Evolutionary conservation across 1,140 invertebrate species (phyloP), one percentile per base, ranked within the genome.

Genomic region (Fopius arisanus): DNA sequence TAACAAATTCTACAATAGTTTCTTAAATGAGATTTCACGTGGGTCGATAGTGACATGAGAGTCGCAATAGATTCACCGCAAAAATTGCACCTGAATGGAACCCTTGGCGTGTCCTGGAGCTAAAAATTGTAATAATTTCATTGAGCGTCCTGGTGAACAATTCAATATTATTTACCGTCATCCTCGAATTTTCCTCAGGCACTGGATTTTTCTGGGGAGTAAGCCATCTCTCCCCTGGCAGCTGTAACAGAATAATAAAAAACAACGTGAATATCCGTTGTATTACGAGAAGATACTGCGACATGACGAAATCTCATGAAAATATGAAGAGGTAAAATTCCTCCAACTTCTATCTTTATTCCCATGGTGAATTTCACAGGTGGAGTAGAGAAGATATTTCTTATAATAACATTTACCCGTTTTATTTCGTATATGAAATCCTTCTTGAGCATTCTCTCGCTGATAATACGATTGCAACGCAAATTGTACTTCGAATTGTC

Each of bases 391-490:
- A 29, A 70, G 14, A n/a, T 37, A 48, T 48, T 48, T 12, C 16
- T 48, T 48, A 16, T 16, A 48, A 16, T 5, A 23, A 2, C 19
- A 21, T 14, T 16, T 41, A 68, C 33, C 48, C 1, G 31, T 66
- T 63, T 40, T 12, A 28, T 76, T 37, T 66, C 3, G 76, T 84
- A 84, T 4, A 84, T 72, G 9, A 83, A 84, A 48, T 84, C 82
- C 12, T 83, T 81, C 12, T 83, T 80, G n/a, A 78, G 80, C 81
- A 84, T 82, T 76, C 82, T 83, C 28, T 83, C 82, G 48, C 82
- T 84, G 28, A 84, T 70, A 19, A 77, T 81, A 2, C 81, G 79
- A 62, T 81, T 83, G 33, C 82, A 84, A 4, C 82, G 81, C 9
- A 84, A 69, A 80, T 84, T 84, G 41, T 84, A 84, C 48, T 82